Evolutionary conservation across 2,797 vertebrate genomes (phyloP).

Genomic region (Ptychobarbus kaznakovi): DNA sequence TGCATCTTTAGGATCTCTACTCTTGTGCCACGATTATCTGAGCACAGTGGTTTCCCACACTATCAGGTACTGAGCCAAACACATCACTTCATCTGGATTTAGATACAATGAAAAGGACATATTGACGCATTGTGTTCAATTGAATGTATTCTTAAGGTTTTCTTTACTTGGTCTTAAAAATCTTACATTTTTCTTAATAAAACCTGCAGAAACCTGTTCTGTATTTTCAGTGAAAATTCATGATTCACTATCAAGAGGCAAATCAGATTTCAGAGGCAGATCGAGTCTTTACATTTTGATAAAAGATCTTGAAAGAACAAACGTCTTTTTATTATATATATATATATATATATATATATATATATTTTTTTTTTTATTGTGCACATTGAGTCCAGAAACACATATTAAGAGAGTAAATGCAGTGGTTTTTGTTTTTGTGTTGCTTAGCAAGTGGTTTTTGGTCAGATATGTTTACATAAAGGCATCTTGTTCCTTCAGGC

Average conservation of each 20-base stretch:
- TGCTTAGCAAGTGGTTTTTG: neutral
- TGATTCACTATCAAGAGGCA: too few relatives aligned
- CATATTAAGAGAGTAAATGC: neutral
- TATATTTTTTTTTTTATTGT: neutral
- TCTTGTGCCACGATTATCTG: conserved; percentile 83
- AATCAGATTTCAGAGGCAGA: too few relatives aligned
- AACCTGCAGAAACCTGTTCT: too few relatives aligned
- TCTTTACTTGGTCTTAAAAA: too few relatives aligned
- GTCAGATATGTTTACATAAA: neutral
- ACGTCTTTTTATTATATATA: neutral
- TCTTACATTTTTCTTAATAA: too few relatives aligned
- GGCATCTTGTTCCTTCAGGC: conserved; percentile 70
- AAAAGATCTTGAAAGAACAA: neutral
- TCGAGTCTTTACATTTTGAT: neutral
- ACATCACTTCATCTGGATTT: conserved; percentile 74
- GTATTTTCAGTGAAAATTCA: too few relatives aligned
- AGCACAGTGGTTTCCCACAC: conserved; percentile 74
- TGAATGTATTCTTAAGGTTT: too few relatives aligned
- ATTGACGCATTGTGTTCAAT: too few relatives aligned
- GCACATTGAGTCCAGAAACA: neutral
- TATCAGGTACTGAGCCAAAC: conserved; percentile 92
- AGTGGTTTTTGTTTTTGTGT: neutral
- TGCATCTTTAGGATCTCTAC: conserved; percentile 85
- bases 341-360: too few relatives aligned
- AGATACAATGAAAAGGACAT: neutral